Evolutionary conservation across 2,797 vertebrate species (phyloP).

Genomic region (Dipus sagitta): DNA sequence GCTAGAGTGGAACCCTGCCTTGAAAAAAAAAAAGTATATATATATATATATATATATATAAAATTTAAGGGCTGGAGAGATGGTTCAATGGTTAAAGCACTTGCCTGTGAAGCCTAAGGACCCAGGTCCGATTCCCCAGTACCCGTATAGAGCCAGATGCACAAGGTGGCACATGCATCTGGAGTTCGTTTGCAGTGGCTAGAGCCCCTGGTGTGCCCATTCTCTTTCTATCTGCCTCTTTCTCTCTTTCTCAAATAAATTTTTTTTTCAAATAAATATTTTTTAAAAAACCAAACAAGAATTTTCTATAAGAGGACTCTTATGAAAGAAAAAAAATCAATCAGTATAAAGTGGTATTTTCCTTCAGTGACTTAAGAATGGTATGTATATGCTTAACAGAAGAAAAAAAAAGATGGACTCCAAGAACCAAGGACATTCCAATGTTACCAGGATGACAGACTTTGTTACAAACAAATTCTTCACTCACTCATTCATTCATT

Average conservation of each 20-base stretch:
- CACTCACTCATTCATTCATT: slow-evolving; percentile 82
- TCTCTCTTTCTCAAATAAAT: too few relatives aligned
- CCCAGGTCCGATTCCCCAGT: too few relatives aligned
- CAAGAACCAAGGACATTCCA: slow-evolving; percentile 72
- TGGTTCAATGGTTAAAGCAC: too few relatives aligned
- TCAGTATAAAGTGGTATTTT: slow-evolving; percentile 10
- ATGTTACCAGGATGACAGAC: slow-evolving; percentile 63
- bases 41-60: not conserved
- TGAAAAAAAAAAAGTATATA: too few relatives aligned
- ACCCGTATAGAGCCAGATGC: too few relatives aligned
- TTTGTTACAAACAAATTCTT: slow-evolving; percentile 79
- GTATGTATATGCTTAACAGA: slow-evolving; percentile 53
- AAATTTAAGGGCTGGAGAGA: not conserved
- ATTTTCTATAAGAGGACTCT: slow-evolving; percentile 44
- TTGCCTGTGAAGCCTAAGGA: too few relatives aligned
- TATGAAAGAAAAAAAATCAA: slow-evolving; percentile 54
- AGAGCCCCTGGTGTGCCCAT: too few relatives aligned
- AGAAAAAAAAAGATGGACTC: slow-evolving; percentile 64
- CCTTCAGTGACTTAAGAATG: slow-evolving; percentile 67
- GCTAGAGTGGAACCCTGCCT: too few relatives aligned
- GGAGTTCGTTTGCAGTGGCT: too few relatives aligned
- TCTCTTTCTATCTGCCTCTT: too few relatives aligned
- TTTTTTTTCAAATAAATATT: too few relatives aligned
- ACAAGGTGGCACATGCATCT: too few relatives aligned
- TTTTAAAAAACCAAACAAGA: slow-evolving; percentile 1